phyloP scores from a whole-genome alignment of 2,888 invertebrate species.

The Drosophila paranaensis region DNA sequence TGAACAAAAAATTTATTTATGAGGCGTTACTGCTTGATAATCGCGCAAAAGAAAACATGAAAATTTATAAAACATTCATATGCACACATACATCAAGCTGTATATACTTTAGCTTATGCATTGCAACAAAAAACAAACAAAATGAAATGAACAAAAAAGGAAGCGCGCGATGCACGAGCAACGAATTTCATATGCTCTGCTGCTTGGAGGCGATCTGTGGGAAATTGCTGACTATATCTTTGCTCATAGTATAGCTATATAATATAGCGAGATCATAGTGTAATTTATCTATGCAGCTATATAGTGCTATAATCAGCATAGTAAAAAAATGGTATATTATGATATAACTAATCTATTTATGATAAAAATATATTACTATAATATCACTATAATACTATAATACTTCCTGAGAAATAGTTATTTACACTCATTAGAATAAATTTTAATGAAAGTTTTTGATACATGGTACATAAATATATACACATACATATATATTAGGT shows the following conservation, averaged over 20 bases:
- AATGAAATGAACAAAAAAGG: neutral
- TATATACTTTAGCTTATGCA: slow-evolving; percentile 13
- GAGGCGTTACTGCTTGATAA: slow-evolving; percentile 45
- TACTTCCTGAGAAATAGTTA: no score
- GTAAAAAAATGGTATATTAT: neutral
- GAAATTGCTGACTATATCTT: no score
- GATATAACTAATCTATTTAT: no score
- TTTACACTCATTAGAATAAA: no score
- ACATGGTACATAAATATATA: no score
- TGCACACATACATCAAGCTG: neutral
- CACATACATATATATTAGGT: no score
- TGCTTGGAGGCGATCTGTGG: neutral
- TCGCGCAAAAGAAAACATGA: slow-evolving; percentile 46
- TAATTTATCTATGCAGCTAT: neutral
- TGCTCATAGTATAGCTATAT: no score
- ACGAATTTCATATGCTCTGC: neutral
- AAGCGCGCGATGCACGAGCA: neutral
- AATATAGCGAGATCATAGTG: no score
- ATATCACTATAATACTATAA: no score
- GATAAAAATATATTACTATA: no score
- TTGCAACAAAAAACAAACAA: slow-evolving; percentile 18
- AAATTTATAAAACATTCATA: slow-evolving; percentile 17
- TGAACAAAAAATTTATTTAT: slow-evolving; percentile 60
- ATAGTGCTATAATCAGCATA: no score
- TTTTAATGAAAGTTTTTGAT: no score